Evolutionary conservation across 2,888 invertebrate species (phyloP).

Genomic region (Hirudinaria manillensis): DNA sequence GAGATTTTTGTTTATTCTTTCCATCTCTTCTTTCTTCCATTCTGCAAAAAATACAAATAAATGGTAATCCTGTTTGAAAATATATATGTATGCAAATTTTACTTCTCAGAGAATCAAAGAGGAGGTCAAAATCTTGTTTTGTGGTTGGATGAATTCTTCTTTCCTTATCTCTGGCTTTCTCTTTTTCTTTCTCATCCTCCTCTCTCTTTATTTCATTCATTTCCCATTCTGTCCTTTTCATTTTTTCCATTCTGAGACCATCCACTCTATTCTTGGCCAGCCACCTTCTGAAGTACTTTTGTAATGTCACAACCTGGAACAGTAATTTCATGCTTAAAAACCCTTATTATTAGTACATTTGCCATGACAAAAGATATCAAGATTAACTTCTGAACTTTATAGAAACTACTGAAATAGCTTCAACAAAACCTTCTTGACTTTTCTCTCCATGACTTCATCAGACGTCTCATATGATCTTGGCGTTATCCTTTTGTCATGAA

Average conservation of each 20-base stretch:
- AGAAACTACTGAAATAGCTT: background rate
- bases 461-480: background rate
- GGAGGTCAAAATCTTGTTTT: slow-evolving; percentile 54
- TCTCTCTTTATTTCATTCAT: slow-evolving; percentile 49
- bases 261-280: slow-evolving; percentile 52
- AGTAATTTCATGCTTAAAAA: background rate
- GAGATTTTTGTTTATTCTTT: slow-evolving; percentile 48
- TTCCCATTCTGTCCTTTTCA: slow-evolving; percentile 51
- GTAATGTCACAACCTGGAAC: slow-evolving; percentile 50
- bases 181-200: slow-evolving; percentile 51
- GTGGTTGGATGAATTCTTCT: slow-evolving; percentile 53
- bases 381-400: too few species aligned
- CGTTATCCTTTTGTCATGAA: background rate
- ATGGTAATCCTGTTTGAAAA: too few species aligned
- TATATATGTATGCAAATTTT: background rate
- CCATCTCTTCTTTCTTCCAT: slow-evolving; percentile 53
- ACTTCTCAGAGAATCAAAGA: slow-evolving; percentile 54
- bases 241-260: slow-evolving; percentile 48
- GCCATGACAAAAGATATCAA: too few species aligned
- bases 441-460: background rate
- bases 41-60: slow-evolving; percentile 42
- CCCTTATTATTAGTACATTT: too few species aligned
- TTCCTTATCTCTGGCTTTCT: slow-evolving; percentile 51
- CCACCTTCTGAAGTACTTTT: slow-evolving; percentile 54
- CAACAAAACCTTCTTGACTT: background rate